Base-by-base conservation (phyloP, 1,140 invertebrate species). In the Galleria mellonella region DNA sequence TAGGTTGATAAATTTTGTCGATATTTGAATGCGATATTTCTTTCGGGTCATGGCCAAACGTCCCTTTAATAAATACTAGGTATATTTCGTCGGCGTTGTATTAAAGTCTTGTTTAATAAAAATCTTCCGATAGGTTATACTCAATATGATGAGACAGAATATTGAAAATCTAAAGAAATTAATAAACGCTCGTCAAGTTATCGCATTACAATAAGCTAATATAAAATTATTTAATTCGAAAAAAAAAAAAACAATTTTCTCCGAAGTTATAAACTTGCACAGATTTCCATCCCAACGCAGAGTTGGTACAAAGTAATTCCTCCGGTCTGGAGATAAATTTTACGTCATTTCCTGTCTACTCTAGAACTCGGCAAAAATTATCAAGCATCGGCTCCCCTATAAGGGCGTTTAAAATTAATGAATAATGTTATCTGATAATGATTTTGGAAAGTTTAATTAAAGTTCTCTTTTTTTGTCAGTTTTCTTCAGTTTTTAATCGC, bases 341-440 rank as follows among this genome's bases (percentile, higher is more conserved):
- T 67, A 68, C 62, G 68, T 82, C 70, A 72, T 83, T 79, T 77
- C 73, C 74, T 72, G 66, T 64, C 67, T 72, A 49, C 59, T 62
- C 51, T 15, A 51, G 55, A 70, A 64, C 67, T 70, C 63, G 51
- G 62, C 53, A 64, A 71, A 81, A 78, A 83, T 83, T 75, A 77
- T 83, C 72, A 75, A 63, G 52, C 68, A 75, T 83, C 71, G 72
- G 55, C 62, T 55, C 40, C 71, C 14, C 35, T 81, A 70, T 59
- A 61, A 51, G 55, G 65, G 65, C 63, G 72, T 81, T 83, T 75
- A 81, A 83, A 83, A 83, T 84, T 84, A 83, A 81, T 84, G 81
- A 84, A 84, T 81, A 83, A 75, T 84, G 74, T 83, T 83, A 81
- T 84, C 81, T 72, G 71, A 83, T 84, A 84, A 84, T 72, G 78